Conservation (phyloP, 2,113 vertebrate genomes). For the Tinamus guttatus region DNA sequence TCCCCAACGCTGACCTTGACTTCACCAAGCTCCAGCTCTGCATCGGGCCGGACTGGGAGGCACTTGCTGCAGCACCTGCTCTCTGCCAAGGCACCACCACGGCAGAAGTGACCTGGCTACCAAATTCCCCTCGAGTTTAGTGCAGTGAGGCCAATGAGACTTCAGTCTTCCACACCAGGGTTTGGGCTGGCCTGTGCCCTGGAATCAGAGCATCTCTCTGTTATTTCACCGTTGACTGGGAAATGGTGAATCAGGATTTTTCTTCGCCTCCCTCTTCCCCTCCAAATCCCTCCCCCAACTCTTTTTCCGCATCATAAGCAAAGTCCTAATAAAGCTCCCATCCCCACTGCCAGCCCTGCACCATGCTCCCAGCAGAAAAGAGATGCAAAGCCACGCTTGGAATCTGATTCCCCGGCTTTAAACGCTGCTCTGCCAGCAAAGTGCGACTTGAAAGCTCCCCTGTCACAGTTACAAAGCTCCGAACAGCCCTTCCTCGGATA, state of each 20-base stretch:
- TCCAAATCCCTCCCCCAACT: background rate
- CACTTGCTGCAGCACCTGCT: background rate
- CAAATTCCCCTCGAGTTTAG: background rate
- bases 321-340: conserved; percentile 73
- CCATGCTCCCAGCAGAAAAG: conserved; percentile 69
- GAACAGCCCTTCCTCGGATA: conserved; percentile 87
- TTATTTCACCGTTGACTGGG: background rate
- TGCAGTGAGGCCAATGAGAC: background rate
- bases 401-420: conserved; percentile 85
- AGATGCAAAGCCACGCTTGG: conserved; percentile 76
- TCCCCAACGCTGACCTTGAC: background rate
- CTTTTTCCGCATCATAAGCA: conserved; percentile 76
- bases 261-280: background rate
- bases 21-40: background rate
- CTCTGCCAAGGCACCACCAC: background rate
- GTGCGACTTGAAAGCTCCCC: conserved; percentile 87
- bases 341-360: conserved; percentile 45
- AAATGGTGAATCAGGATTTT: background rate
- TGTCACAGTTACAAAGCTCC: conserved; percentile 89
- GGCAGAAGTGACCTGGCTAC: background rate
- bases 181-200: background rate
- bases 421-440: conserved; percentile 81
- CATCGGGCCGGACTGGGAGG: background rate
- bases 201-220: background rate
- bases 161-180: background rate